Percentiles rank a stretch among this genome's conserved stretches.
phyloP scores from a whole-genome alignment of 2,888 invertebrate genomes.

The Protodeltote pygarga region DNA sequence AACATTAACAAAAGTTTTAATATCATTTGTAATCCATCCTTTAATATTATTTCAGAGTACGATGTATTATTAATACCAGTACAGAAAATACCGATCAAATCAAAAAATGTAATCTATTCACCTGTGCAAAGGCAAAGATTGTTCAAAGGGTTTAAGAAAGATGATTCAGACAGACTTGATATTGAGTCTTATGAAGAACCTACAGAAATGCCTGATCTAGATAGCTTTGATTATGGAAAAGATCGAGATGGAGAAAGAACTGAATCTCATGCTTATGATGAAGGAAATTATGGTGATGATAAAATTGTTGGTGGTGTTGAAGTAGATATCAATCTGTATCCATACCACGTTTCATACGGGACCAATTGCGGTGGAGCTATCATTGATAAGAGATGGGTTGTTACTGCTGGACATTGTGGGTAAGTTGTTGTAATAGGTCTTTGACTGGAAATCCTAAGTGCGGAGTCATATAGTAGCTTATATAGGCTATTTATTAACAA shows the following conservation, averaged over 20 bases:
- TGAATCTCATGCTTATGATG: conserved; percentile 33
- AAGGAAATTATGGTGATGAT: conserved; percentile 60
- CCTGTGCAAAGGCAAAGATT: conserved; percentile 22
- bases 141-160: conserved; percentile 29
- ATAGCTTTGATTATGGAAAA: conserved; percentile 64
- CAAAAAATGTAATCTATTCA: conserved; percentile 29
- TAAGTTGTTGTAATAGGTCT: conserved; percentile 49
- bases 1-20: no score
- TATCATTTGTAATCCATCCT: background rate
- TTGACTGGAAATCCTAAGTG: background rate
- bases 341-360: conserved; percentile 80
- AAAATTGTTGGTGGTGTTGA: conserved; percentile 79
- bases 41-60: conserved; percentile 58
- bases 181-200: conserved; percentile 70
- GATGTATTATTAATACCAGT: conserved; percentile 73
- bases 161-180: conserved; percentile 57
- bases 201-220: conserved; percentile 66
- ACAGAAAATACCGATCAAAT: conserved; percentile 36
- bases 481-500: no score
- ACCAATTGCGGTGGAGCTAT: conserved; percentile 80
- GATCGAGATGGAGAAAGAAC: conserved; percentile 40
- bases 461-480: no score
- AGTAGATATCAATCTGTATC: conserved; percentile 77
- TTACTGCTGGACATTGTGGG: conserved; percentile 84
- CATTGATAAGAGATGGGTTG: conserved; percentile 72